Evolutionary conservation across 2,797 vertebrate species (phyloP).

Genomic region (Halcyon badia): DNA sequence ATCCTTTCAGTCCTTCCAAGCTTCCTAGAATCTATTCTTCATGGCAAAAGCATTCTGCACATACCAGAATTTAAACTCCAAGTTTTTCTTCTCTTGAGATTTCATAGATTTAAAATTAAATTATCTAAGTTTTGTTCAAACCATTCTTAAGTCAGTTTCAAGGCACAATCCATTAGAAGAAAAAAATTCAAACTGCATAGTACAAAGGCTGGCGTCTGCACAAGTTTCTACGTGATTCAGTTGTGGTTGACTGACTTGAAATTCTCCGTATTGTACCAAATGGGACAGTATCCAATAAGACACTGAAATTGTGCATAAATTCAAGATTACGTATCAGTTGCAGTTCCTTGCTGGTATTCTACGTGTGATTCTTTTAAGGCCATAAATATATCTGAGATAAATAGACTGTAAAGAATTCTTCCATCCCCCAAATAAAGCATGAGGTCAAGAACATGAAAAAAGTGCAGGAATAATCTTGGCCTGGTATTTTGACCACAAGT

Average conservation of each 20-base stretch:
- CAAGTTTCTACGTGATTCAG: neutral
- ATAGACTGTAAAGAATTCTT: neutral
- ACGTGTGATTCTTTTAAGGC: neutral
- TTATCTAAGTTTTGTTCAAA: neutral
- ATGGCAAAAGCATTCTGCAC: neutral
- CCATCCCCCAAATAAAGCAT: neutral
- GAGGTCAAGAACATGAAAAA: neutral
- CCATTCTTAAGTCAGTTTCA: neutral
- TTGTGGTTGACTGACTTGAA: neutral
- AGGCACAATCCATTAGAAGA: neutral
- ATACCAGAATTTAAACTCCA: neutral
- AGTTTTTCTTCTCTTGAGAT: neutral
- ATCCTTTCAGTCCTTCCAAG: neutral
- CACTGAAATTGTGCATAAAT: neutral
- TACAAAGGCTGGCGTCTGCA: neutral
- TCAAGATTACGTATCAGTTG: neutral
- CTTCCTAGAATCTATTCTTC: neutral
- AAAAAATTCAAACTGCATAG: neutral
- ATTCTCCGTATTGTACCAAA: neutral
- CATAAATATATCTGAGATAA: neutral
- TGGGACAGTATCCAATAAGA: neutral
- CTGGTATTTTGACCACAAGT: neutral
- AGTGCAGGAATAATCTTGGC: neutral
- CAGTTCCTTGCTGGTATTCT: neutral
- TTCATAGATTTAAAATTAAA: neutral